These are phyloP conservation scores for Poeciliopsis infans DNA, from an alignment of 2,797 vertebrate species.

Conservation along the genomic window DNA sequence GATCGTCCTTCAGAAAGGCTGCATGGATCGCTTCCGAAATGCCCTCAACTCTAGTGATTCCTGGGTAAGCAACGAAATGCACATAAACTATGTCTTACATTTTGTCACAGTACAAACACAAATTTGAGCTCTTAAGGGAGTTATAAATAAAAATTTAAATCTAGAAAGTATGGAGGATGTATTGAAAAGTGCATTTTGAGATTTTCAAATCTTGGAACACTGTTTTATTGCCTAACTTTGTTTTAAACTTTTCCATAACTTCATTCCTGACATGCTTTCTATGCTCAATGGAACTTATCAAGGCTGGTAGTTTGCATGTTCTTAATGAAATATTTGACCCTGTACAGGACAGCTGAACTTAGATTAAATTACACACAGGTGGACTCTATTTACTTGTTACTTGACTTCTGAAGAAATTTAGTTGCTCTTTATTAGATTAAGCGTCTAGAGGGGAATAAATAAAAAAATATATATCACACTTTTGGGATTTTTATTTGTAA, in stretches of 20 bases:
- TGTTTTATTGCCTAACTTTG: background rate
- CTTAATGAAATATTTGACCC: background rate
- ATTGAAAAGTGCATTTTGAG: background rate
- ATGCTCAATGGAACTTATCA: background rate
- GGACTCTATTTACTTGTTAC: background rate
- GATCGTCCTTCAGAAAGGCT: constrained; percentile 91
- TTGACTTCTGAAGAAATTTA: background rate
- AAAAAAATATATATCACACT: background rate
- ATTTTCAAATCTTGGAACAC: background rate
- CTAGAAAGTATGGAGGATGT: background rate
- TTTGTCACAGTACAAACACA: background rate
- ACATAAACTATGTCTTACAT: background rate
- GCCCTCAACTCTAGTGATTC: constrained; percentile 93
- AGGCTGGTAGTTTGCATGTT: background rate
- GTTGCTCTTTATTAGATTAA: background rate
- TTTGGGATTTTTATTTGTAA: background rate
- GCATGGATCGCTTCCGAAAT: constrained; percentile 91
- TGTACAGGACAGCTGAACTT: background rate
- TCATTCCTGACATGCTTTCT: background rate
- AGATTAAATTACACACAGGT: background rate
- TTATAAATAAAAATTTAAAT: background rate
- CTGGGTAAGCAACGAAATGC: constrained; percentile 78
- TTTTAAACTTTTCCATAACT: background rate
- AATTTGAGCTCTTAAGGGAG: background rate
- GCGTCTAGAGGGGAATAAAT: background rate